phyloP scores from a whole-genome alignment of 2,888 invertebrate genomes.

The Tachina fera region DNA sequence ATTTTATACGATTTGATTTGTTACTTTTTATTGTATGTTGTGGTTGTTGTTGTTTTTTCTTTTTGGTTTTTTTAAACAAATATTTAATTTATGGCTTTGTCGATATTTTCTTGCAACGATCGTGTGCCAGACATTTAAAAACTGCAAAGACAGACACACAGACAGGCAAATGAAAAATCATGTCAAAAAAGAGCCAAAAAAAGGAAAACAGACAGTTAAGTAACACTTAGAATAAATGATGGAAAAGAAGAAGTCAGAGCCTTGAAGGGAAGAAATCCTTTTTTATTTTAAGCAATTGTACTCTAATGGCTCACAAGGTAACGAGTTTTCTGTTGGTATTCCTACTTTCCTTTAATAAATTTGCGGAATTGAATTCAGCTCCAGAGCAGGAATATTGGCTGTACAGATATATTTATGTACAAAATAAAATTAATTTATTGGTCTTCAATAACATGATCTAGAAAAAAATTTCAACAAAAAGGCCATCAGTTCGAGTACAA shows the following conservation, averaged over 20 bases:
- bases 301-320: too few species aligned
- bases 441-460: too few species aligned
- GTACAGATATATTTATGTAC: too few species aligned
- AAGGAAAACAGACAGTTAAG: slow-evolving; percentile 31
- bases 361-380: too few species aligned
- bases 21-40: slow-evolving; percentile 34
- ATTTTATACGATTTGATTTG: slow-evolving; percentile 53
- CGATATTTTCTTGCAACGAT: slow-evolving; percentile 78
- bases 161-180: slow-evolving; percentile 5
- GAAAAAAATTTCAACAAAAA: too few species aligned
- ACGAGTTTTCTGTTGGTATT: too few species aligned
- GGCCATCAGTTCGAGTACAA: too few species aligned
- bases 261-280: not conserved
- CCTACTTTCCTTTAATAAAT: too few species aligned
- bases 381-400: too few species aligned
- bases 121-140: slow-evolving; percentile 75
- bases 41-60: slow-evolving; percentile 16
- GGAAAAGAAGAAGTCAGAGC: not conserved
- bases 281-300: not conserved
- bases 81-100: slow-evolving; percentile 81
- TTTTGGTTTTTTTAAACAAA: slow-evolving; percentile 75
- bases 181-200: not conserved
- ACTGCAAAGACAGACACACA: slow-evolving; percentile 3
- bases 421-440: too few species aligned
- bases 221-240: slow-evolving; percentile 47